phyloP scores from a whole-genome alignment of 1,140 invertebrate species.

The Dreissena rostriformis region DNA sequence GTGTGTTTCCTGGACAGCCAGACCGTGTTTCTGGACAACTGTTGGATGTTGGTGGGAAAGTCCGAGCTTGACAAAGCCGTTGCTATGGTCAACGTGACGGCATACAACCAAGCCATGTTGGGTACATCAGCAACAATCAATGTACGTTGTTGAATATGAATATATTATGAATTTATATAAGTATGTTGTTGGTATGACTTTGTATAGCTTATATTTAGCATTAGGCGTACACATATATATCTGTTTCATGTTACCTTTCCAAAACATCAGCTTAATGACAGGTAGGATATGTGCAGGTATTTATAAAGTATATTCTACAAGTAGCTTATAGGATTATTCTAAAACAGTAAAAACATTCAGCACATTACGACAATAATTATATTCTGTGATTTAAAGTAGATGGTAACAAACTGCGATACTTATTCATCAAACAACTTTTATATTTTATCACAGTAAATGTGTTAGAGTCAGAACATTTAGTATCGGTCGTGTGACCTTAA shows the following conservation, averaged over 20 bases:
- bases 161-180: not conserved
- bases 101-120: constrained; percentile 46
- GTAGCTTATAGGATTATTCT: too few species aligned
- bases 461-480: too few species aligned
- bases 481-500: too few species aligned
- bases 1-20: constrained; percentile 28
- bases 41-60: constrained; percentile 32
- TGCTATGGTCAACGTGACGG: constrained; percentile 9
- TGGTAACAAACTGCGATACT: too few species aligned
- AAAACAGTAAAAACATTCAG: too few species aligned
- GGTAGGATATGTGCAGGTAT: too few species aligned
- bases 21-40: constrained; percentile 33
- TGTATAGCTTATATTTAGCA: not conserved
- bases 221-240: not conserved
- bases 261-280: not conserved
- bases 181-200: too few species aligned
- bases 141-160: constrained; percentile 1
- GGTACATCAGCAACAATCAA: not conserved
- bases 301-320: too few species aligned
- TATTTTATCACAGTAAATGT: too few species aligned
- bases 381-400: too few species aligned
- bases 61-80: not conserved
- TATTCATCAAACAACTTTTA: too few species aligned
- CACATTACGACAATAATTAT: too few species aligned
- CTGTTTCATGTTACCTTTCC: not conserved